Conservation (phyloP, 2,888 invertebrate species). For the Cataglyphis albicans region DNA sequence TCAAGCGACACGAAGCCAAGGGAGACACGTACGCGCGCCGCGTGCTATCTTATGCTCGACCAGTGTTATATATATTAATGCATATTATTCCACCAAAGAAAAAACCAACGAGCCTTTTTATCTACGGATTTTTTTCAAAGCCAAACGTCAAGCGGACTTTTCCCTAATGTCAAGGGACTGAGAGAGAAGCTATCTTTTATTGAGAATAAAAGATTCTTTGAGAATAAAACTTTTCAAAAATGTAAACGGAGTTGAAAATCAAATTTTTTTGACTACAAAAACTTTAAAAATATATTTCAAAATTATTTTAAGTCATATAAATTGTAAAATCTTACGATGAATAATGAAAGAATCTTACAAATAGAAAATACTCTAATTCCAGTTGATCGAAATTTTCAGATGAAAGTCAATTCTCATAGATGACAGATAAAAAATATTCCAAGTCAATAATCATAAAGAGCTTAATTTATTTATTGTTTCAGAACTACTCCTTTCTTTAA, state of each 20-base stretch:
- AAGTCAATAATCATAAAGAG: background rate
- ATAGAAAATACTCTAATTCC: background rate
- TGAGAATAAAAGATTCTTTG: background rate
- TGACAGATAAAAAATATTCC: background rate
- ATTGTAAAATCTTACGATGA: background rate
- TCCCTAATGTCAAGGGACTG: background rate
- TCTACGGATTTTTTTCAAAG: constrained; percentile 23
- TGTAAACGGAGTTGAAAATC: background rate
- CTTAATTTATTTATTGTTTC: background rate
- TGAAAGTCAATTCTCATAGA: background rate
- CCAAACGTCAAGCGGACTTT: background rate
- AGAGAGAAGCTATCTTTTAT: background rate
- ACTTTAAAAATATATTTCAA: background rate
- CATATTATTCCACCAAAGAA: background rate
- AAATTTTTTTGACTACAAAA: background rate
- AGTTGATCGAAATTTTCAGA: background rate
- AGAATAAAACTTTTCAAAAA: background rate
- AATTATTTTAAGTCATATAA: background rate
- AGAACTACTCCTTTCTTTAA: background rate
- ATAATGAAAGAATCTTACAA: background rate
- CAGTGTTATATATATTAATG: constrained; percentile 38
- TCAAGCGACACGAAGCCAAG: constrained; percentile 66
- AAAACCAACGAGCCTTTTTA: background rate
- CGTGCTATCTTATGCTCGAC: constrained; percentile 25
- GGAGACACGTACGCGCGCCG: constrained; percentile 30